Conservation (phyloP, 2,888 invertebrate species). For the Cecidostiba fungosa region DNA sequence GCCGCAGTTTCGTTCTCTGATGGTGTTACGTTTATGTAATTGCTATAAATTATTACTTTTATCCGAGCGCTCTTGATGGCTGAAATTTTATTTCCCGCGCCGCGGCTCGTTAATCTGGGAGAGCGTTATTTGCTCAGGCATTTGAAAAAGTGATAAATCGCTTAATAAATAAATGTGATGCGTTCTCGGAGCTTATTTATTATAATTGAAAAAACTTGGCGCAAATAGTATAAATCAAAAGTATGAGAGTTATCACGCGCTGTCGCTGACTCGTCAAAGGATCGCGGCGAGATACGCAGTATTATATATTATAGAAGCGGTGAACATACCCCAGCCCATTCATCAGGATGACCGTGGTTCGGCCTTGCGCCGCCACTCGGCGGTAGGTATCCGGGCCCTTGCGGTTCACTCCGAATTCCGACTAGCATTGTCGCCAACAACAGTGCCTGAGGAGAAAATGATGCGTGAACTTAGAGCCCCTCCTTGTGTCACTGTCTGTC, state of each 20-base stretch:
- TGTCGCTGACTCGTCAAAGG: slow-evolving; percentile 65
- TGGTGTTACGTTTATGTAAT: too few relatives aligned
- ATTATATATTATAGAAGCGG: not conserved
- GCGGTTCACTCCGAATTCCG: slow-evolving; percentile 80
- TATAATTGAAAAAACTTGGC: not conserved
- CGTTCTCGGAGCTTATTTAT: not conserved
- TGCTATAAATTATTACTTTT: not conserved
- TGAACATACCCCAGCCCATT: slow-evolving; percentile 78
- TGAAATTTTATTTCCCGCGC: not conserved
- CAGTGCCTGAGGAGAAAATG: slow-evolving; percentile 65
- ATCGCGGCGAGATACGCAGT: not conserved
- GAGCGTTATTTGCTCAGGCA: not conserved
- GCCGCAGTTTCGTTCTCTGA: not conserved
- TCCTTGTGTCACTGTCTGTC: not conserved
- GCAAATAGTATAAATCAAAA: not conserved
- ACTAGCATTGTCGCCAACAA: slow-evolving; percentile 76
- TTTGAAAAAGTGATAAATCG: too few relatives aligned
- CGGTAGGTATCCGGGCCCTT: slow-evolving; percentile 82
- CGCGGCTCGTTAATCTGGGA: not conserved
- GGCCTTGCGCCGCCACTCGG: slow-evolving; percentile 78
- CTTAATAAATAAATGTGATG: not conserved
- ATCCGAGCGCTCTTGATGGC: not conserved
- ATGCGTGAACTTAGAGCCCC: slow-evolving; percentile 28
- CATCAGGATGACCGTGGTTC: slow-evolving; percentile 77
- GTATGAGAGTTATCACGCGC: not conserved